Percentiles rank a stretch among this genome's conserved stretches.
phyloP scores from a whole-genome alignment of 2,797 vertebrate genomes.

The Onychomys arenicola region DNA sequence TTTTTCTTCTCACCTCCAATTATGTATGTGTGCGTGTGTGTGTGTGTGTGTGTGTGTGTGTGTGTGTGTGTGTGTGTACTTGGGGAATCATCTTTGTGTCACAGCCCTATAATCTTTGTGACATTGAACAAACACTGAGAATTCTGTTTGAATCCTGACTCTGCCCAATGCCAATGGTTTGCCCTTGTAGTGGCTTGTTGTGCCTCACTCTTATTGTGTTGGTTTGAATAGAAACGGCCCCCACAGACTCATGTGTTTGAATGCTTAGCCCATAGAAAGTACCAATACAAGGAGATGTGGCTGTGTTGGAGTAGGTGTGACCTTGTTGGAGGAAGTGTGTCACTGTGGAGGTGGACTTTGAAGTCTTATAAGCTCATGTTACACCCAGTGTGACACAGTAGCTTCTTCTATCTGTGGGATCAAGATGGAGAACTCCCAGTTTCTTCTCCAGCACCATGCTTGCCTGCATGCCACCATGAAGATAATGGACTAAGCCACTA shows the following conservation, averaged over 20 bases:
- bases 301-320: background rate
- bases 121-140: background rate
- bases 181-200: background rate
- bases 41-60: background rate
- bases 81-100: background rate
- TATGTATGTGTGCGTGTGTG: background rate
- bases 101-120: background rate
- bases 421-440: background rate
- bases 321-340: background rate
- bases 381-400: background rate
- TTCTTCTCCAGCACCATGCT: background rate
- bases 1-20: background rate
- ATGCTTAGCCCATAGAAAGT: background rate
- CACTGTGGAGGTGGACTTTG: background rate
- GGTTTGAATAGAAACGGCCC: background rate
- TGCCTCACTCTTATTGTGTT: background rate
- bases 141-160: background rate
- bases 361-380: background rate
- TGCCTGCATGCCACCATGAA: background rate
- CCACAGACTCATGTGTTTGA: background rate
- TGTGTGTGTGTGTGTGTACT: background rate
- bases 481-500: background rate
- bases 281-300: background rate
- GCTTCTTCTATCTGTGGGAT: background rate
- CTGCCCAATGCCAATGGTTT: background rate